Percentiles rank a stretch among this genome's conserved stretches.
phyloP scores from a whole-genome alignment of 2,888 invertebrate genomes.

The Troglohyphantes excavatus region DNA sequence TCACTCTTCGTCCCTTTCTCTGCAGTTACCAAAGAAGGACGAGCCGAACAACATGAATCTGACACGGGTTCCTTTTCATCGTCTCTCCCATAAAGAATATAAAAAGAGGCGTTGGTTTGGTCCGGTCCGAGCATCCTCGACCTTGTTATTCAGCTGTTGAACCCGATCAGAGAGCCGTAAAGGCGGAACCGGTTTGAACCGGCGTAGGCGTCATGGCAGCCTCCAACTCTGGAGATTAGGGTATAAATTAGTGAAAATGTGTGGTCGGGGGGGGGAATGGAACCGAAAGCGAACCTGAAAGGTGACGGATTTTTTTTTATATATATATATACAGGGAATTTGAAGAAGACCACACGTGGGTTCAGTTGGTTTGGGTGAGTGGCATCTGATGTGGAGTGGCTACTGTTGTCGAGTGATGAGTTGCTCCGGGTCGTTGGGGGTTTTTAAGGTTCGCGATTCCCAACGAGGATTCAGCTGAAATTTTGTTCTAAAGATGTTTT shows the following conservation, averaged over 20 bases:
- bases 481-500: too few species aligned
- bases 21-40: not conserved
- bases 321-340: too few species aligned
- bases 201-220: constrained; percentile 64
- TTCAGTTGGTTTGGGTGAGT: constrained; percentile 42
- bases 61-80: constrained; percentile 61
- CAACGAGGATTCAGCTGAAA: too few species aligned
- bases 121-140: constrained; percentile 39
- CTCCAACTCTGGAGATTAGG: constrained; percentile 33
- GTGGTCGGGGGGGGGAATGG: not conserved
- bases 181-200: constrained; percentile 74
- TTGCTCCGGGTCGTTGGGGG: not conserved
- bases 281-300: constrained; percentile 23
- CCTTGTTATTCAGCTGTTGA: constrained; percentile 78
- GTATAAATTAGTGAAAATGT: constrained; percentile 53
- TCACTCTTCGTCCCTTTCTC: not conserved
- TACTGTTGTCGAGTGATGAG: constrained; percentile 7
- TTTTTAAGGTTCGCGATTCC: not conserved
- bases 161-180: constrained; percentile 59
- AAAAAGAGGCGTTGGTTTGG: constrained; percentile 60
- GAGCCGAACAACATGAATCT: constrained; percentile 20
- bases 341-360: constrained; percentile 74
- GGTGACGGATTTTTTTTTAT: constrained; percentile 30
- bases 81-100: not conserved
- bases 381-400: constrained; percentile 48